Evolutionary conservation across 2,888 invertebrate species (phyloP).

Genomic region (Merodon equestris): DNA sequence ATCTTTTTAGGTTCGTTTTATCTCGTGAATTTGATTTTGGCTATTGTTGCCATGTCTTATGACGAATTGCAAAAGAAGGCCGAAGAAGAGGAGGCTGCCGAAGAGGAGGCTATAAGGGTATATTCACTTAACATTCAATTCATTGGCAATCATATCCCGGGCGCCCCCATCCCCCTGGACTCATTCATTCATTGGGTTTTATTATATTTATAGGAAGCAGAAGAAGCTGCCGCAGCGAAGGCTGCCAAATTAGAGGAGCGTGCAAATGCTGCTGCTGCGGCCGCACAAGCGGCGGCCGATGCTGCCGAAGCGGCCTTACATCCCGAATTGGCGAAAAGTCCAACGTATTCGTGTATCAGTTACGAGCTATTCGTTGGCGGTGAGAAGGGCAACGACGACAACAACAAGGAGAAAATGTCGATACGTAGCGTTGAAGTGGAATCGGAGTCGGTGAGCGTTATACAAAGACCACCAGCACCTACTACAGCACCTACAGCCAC

Average conservation of each 20-base stretch:
- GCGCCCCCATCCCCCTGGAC: conserved; percentile 62
- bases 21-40: conserved; percentile 99
- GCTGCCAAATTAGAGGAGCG: conserved; percentile 79
- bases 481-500: conserved; percentile 80
- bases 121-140: conserved; percentile 72
- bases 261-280: conserved; percentile 83
- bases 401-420: conserved; percentile 94
- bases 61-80: conserved; percentile 99
- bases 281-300: conserved; percentile 79
- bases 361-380: conserved; percentile 95
- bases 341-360: conserved; percentile 94
- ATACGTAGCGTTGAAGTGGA: conserved; percentile 92
- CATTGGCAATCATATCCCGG: conserved; percentile 57
- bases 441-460: conserved; percentile 94
- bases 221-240: conserved; percentile 86
- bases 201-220: conserved; percentile 85
- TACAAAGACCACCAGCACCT: conserved; percentile 80
- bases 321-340: conserved; percentile 89
- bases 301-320: conserved; percentile 80
- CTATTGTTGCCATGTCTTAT: conserved; percentile 99
- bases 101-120: conserved; percentile 95
- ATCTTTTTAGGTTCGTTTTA: conserved; percentile 99
- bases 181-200: conserved; percentile 54
- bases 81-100: conserved; percentile 96
- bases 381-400: conserved; percentile 93